phyloP scores from a whole-genome alignment of 1,140 invertebrate genomes.

The Dendroctonus valens region DNA sequence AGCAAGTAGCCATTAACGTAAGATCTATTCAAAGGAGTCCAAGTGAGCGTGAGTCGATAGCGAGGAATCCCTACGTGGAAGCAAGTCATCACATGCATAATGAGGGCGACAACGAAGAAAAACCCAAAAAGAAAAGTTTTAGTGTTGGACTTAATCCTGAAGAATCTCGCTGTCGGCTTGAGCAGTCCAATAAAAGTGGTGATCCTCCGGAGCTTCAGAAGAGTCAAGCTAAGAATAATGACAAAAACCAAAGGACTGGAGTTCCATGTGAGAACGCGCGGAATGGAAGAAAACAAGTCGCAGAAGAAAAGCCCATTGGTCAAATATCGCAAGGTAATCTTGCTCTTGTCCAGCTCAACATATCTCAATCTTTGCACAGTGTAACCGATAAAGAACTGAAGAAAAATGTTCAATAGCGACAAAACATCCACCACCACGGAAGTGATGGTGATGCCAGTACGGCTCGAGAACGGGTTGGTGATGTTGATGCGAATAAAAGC shows the following conservation, averaged over 20 bases:
- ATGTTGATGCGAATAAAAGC: constrained; percentile 11
- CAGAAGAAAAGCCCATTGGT: constrained; percentile 14
- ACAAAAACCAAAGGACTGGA: neutral
- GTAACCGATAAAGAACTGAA: constrained; percentile 32
- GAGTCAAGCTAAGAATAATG: neutral
- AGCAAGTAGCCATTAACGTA: constrained; percentile 2
- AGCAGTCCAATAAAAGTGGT: constrained; percentile 11
- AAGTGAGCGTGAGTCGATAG: neutral
- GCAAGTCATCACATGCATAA: constrained; percentile 26
- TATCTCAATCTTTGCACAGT: neutral
- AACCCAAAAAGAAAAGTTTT: constrained; percentile 16
- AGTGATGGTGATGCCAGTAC: neutral
- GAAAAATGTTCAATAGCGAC: constrained; percentile 10
- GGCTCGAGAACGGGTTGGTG: neutral
- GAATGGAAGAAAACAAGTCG: constrained; percentile 12
- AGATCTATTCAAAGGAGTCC: neutral
- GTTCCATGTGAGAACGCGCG: constrained; percentile 5
- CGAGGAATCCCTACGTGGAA: constrained; percentile 18
- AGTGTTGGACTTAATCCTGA: constrained; percentile 12
- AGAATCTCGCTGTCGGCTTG: constrained; percentile 3
- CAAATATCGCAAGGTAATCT: constrained; percentile 18
- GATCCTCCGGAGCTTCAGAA: constrained; percentile 13
- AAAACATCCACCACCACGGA: constrained; percentile 12
- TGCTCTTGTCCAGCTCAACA: constrained; percentile 12
- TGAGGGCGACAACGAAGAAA: constrained; percentile 12